phyloP scores from a whole-genome alignment of 1,140 invertebrate genomes.

The Calliphora vicina region DNA sequence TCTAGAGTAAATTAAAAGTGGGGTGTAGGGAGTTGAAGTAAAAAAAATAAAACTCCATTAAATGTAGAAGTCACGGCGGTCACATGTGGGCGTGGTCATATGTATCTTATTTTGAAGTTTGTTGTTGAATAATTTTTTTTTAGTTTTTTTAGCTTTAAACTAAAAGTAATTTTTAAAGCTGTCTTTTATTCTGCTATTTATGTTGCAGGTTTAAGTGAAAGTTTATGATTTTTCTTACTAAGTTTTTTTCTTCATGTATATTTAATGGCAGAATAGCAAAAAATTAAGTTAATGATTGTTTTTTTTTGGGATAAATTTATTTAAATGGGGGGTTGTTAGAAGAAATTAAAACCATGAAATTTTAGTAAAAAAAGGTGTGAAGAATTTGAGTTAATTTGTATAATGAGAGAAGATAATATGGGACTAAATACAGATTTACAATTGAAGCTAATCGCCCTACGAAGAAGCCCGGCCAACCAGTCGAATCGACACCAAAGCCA shows the following conservation, averaged over 20 bases:
- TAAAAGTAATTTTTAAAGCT: neutral
- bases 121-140: neutral
- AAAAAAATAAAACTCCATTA: neutral
- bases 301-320: too few species aligned
- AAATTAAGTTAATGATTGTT: too few species aligned
- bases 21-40: neutral
- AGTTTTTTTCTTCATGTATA: neutral
- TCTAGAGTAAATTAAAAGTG: neutral
- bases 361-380: too few species aligned
- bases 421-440: too few species aligned
- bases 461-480: too few species aligned
- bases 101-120: neutral
- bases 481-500: too few species aligned
- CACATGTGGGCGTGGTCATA: constrained; percentile 11
- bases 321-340: too few species aligned
- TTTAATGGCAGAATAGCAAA: too few species aligned
- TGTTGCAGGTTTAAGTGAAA: neutral
- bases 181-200: neutral
- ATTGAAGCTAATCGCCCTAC: too few species aligned
- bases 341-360: too few species aligned
- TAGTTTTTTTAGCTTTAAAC: neutral
- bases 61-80: constrained; percentile 1
- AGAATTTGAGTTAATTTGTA: too few species aligned
- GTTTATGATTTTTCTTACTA: neutral
- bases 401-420: too few species aligned